Percentiles rank a stretch among this genome's conserved stretches.
Evolutionary conservation across 2,888 invertebrate species (phyloP).

Genomic region (Drosophila planitibia): DNA sequence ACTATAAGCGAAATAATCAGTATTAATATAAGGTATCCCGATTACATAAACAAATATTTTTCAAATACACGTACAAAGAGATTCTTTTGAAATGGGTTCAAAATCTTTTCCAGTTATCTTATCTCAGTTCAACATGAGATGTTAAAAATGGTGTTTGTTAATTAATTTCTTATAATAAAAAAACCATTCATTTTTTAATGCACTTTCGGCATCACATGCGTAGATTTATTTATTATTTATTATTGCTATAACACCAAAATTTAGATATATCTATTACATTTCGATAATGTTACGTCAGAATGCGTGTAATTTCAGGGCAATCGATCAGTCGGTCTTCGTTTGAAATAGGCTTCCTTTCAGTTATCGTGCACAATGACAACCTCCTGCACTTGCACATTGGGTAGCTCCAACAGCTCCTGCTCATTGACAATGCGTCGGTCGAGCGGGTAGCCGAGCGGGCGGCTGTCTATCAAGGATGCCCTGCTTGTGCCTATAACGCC

Average conservation of each 20-base stretch:
- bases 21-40: not conserved
- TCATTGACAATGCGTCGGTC: conserved; percentile 71
- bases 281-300: conserved; percentile 19
- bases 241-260: conserved; percentile 19
- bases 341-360: conserved; percentile 17
- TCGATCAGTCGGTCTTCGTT: conserved; percentile 12
- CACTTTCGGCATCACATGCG: conserved; percentile 65
- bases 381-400: conserved; percentile 73
- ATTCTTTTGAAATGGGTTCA: not conserved
- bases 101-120: not conserved
- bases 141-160: not conserved
- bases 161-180: not conserved
- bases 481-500: conserved; percentile 60
- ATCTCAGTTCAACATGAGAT: not conserved
- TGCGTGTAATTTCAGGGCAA: not conserved
- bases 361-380: conserved; percentile 77
- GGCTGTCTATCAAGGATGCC: conserved; percentile 60
- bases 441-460: conserved; percentile 76
- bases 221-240: conserved; percentile 50
- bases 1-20: not conserved
- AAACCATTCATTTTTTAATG: conserved; percentile 41
- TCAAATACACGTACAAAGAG: not conserved
- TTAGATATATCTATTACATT: conserved; percentile 14
- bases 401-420: conserved; percentile 51
- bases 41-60: not conserved